phyloP scores from a whole-genome alignment of 2,797 vertebrate genomes.

The Microctenopoma lineatum region DNA sequence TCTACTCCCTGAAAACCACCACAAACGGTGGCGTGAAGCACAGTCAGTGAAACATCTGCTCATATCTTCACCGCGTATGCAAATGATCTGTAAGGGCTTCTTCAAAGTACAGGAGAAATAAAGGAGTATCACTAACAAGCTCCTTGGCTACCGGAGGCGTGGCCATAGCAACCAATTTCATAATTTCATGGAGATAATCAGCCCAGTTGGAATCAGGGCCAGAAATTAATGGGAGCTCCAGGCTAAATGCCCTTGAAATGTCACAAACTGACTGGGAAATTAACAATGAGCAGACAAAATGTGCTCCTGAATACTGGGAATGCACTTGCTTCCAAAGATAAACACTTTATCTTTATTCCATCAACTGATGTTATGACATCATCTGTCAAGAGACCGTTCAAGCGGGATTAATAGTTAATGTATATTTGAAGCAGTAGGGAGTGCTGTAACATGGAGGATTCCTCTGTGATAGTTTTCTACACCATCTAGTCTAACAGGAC shows the following conservation, averaged over 20 bases:
- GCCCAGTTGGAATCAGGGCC: conserved; percentile 27
- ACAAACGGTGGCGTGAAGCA: background rate
- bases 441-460: background rate
- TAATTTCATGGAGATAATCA: conserved; percentile 56
- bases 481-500: background rate
- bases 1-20: background rate
- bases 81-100: background rate
- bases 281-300: conserved; percentile 10
- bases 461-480: background rate
- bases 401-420: conserved; percentile 42
- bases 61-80: background rate
- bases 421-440: conserved; percentile 23
- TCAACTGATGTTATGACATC: background rate
- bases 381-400: conserved; percentile 17
- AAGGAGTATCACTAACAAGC: conserved; percentile 26
- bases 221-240: conserved; percentile 32
- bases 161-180: conserved; percentile 29
- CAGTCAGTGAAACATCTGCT: background rate
- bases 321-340: conserved; percentile 15
- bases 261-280: conserved; percentile 34
- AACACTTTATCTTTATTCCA: conserved; percentile 21
- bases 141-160: conserved; percentile 31
- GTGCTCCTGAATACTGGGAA: conserved; percentile 3
- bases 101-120: conserved; percentile 4
- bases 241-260: conserved; percentile 40